Conservation (phyloP, 2,888 invertebrate genomes). For the Heteromyza rotundicornis region DNA sequence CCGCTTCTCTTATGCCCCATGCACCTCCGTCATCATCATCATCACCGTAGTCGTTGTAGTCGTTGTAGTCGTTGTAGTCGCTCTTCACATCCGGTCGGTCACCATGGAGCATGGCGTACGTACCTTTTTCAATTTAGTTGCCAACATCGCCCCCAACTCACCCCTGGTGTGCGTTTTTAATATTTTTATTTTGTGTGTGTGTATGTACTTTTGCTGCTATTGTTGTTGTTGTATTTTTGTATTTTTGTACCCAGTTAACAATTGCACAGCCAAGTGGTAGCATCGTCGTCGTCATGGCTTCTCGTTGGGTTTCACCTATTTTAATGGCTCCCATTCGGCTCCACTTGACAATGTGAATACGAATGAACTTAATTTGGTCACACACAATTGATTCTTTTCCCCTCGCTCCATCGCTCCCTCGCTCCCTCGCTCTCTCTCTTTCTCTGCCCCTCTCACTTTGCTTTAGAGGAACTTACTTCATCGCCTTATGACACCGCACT, state of each 20-base stretch:
- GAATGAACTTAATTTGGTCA: constrained; percentile 58
- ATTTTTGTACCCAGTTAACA: not conserved
- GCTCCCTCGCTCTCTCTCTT: too few species aligned
- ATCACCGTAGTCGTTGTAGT: too few species aligned
- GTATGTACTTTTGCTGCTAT: too few species aligned
- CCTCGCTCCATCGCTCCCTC: not conserved
- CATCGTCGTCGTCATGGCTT: not conserved
- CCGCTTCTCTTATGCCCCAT: not conserved
- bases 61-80: too few species aligned
- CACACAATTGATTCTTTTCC: constrained; percentile 58
- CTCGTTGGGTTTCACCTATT: constrained; percentile 3
- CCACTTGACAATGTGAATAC: constrained; percentile 28
- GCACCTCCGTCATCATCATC: too few species aligned
- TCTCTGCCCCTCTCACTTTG: too few species aligned
- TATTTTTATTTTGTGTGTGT: too few species aligned
- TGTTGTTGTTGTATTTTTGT: not conserved
- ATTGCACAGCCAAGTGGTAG: not conserved
- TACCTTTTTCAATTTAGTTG: not conserved
- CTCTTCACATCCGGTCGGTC: too few species aligned
- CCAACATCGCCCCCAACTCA: not conserved
- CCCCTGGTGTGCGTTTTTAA: too few species aligned
- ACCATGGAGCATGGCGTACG: too few species aligned
- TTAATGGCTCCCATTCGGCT: constrained; percentile 23
- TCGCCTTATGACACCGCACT: not conserved
- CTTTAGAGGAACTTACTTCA: not conserved